phyloP scores from a whole-genome alignment of 2,797 vertebrate genomes.

The Apodemus agrarius region DNA sequence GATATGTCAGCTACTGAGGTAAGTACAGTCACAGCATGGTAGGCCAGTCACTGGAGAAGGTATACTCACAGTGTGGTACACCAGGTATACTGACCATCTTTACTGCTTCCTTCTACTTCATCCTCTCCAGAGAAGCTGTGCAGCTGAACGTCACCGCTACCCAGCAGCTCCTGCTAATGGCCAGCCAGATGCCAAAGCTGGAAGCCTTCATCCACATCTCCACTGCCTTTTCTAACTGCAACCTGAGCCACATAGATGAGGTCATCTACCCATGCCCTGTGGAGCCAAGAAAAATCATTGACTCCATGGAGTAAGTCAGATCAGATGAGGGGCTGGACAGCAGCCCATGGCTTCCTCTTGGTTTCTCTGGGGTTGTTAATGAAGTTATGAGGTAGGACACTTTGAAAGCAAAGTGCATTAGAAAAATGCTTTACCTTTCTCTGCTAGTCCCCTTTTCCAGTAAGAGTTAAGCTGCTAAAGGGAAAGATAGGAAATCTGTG shows the following conservation, averaged over 20 bases:
- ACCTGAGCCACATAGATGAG: constrained; percentile 95
- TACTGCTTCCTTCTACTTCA: not conserved
- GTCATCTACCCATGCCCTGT: constrained; percentile 95
- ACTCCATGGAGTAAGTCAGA: constrained; percentile 94
- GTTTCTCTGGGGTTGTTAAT: not conserved
- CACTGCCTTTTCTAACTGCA: constrained; percentile 96
- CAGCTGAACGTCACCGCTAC: constrained; percentile 96
- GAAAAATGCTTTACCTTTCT: not conserved
- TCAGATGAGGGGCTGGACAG: not conserved
- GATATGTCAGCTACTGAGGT: no score
- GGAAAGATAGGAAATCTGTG: not conserved
- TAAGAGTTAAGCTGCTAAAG: not conserved
- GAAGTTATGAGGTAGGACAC: not conserved
- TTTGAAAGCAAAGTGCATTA: not conserved
- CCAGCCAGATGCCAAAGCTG: constrained; percentile 93
- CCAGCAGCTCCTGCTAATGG: constrained; percentile 94
- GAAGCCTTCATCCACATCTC: constrained; percentile 97
- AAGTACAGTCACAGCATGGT: no score
- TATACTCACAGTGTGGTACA: not conserved
- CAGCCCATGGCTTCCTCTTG: not conserved
- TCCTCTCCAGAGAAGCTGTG: constrained; percentile 90
- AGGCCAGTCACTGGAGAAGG: not conserved
- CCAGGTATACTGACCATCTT: not conserved
- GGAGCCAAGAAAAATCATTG: constrained; percentile 95
- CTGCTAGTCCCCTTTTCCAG: not conserved